Evolutionary conservation across 2,888 invertebrate species (phyloP), one percentile per base, ranked within the genome.

Genomic region (Agrochola lychnidis): DNA sequence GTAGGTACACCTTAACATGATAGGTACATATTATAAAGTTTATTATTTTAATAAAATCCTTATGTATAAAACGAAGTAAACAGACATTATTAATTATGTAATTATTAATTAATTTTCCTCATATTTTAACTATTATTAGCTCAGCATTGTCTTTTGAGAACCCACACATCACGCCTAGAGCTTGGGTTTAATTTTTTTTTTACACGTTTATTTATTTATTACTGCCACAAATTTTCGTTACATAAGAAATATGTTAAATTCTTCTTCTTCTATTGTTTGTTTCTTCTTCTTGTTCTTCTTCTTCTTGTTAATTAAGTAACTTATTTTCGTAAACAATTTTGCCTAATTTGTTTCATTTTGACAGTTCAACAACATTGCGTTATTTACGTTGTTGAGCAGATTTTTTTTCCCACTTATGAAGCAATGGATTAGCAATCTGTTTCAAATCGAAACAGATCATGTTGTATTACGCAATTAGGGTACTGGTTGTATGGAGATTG

Each of bases 61-160:
- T 36, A 16, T 7, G 62, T 42, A 12, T 30, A 51, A 40, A 56
- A 36, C 48, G 14, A 59, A 74, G 53, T 68, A 51, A 61, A 68
- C 68, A 40, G 30, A 76, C 73, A 74, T 61, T 74, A 74, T 74
- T 62, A 30, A 30, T 30, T 30, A 74, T 73, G 61, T 73, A n/a
- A 74, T 79, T 77, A 77, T 66, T 77, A 56, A 75, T 62, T 30
- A 51, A 57, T 78, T 79, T 83, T 88, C 76, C 74, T 74, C 70
- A 70, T 74, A 40, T 64, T 61, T 53, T 5, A 53, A 57, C 75
- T 84, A 81, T 76, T 69, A 76, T 30, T 87, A 78, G 76, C 61
- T 14, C 9, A 7, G 4, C 12, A 53, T 75, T 75, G 67, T 74
- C 67, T 85, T 77, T 40, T 73, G 73, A 57, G 70, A 67, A 73